phyloP scores from a whole-genome alignment of 2,888 invertebrate species.

The Ormia ochracea region DNA sequence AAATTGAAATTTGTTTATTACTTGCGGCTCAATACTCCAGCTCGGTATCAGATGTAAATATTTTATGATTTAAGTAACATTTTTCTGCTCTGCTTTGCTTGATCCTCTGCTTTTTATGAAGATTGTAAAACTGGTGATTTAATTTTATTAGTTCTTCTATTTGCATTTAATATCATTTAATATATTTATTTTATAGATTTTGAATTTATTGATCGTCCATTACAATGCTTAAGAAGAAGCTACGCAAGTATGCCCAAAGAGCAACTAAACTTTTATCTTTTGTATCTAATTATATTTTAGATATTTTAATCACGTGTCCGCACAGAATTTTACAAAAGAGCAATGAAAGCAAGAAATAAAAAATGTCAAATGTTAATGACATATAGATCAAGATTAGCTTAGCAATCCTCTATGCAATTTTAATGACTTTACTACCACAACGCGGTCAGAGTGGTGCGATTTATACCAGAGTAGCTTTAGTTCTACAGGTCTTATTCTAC shows the following conservation, averaged over 20 bases:
- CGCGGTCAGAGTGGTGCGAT: too few species aligned
- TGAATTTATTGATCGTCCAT: slow-evolving; percentile 13
- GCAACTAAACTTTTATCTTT: slow-evolving; percentile 30
- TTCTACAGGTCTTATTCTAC: too few species aligned
- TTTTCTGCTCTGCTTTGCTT: neutral
- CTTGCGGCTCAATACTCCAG: neutral
- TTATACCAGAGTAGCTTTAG: too few species aligned
- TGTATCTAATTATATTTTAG: slow-evolving; percentile 38
- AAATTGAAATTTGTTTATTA: neutral
- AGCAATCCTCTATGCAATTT: slow-evolving; percentile 12
- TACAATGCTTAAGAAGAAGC: slow-evolving; percentile 9
- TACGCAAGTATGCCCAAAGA: neutral
- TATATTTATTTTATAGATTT: slow-evolving; percentile 19
- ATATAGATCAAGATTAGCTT: slow-evolving; percentile 25
- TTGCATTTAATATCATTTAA: neutral
- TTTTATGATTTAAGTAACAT: slow-evolving; percentile 21
- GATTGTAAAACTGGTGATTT: slow-evolving; percentile 1
- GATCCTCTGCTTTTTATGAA: neutral
- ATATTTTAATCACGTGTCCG: slow-evolving; percentile 49
- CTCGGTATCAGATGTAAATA: neutral
- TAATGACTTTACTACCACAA: neutral
- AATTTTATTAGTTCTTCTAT: neutral
- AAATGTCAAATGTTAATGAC: slow-evolving; percentile 21
- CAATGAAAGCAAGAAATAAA: neutral
- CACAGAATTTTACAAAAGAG: neutral